A percentile compares a stretch with the other conserved stretches of the same genome.
phyloP scores from a whole-genome alignment of 2,888 invertebrate species.

The Sphecodes monilicornis region DNA sequence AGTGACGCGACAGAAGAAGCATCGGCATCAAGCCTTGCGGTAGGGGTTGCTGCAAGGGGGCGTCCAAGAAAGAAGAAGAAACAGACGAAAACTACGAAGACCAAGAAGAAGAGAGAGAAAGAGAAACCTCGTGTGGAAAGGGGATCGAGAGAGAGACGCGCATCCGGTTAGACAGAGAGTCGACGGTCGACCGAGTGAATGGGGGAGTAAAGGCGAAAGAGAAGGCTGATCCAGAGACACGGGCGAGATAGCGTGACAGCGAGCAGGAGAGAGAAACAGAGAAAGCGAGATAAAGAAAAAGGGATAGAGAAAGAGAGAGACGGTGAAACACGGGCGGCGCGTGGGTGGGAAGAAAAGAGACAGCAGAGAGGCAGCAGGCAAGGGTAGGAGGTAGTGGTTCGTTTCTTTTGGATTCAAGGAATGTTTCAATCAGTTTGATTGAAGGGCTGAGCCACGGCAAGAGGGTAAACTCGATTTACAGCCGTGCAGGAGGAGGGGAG shows the following conservation, averaged over 20 bases:
- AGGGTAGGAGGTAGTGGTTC: constrained; percentile 77
- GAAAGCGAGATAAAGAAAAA: too few relatives aligned
- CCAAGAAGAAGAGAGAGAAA: constrained; percentile 31
- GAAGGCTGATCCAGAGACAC: constrained; percentile 53
- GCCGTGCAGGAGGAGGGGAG: constrained; percentile 76
- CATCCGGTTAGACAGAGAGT: constrained; percentile 41
- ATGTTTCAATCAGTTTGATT: constrained; percentile 85
- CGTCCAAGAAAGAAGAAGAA: neutral
- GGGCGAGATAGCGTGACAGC: constrained; percentile 43
- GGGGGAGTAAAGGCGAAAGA: constrained; percentile 36
- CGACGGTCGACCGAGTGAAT: constrained; percentile 48
- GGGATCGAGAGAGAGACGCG: constrained; percentile 32
- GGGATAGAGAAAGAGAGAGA: constrained; percentile 46
- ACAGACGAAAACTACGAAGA: neutral
- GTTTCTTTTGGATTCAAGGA: constrained; percentile 85
- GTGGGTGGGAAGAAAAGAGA: constrained; percentile 46
- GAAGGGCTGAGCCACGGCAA: constrained; percentile 84
- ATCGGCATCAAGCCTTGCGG: constrained; percentile 61
- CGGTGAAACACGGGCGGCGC: neutral
- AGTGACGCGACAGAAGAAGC: constrained; percentile 64
- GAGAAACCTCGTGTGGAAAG: neutral
- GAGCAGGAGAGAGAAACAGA: constrained; percentile 31
- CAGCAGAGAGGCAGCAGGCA: constrained; percentile 50
- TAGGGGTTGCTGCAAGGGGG: constrained; percentile 29
- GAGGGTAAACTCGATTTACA: constrained; percentile 85